phyloP scores from a whole-genome alignment of 2,113 vertebrate genomes.

The Oreochromis tanganicae region DNA sequence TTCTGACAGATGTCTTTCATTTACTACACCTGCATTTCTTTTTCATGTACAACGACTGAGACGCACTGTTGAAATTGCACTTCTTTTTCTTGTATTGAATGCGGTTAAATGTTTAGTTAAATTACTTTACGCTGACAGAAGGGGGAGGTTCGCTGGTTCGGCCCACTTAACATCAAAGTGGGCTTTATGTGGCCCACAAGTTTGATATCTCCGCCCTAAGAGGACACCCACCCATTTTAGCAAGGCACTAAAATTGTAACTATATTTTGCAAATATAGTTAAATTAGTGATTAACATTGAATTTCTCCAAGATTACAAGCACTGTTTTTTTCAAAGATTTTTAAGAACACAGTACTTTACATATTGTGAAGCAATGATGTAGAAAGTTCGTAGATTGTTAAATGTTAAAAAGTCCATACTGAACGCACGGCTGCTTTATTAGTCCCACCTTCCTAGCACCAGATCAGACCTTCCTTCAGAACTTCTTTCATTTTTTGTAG shows the following conservation, averaged over 20 bases:
- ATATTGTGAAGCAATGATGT: background rate
- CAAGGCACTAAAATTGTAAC: background rate
- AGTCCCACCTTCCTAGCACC: background rate
- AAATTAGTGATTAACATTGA: background rate
- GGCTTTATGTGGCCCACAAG: background rate
- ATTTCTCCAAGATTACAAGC: background rate
- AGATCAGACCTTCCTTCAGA: background rate
- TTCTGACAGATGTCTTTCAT: background rate
- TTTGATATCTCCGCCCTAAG: background rate
- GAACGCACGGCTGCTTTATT: background rate
- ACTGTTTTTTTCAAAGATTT: background rate
- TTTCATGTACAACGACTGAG: background rate
- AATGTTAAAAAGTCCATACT: background rate
- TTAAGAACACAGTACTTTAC: background rate
- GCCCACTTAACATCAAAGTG: background rate
- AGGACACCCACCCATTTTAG: background rate
- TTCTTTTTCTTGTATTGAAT: background rate
- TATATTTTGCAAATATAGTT: background rate
- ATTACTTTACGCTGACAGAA: background rate
- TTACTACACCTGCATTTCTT: background rate
- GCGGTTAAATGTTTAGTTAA: background rate
- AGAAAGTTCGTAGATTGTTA: background rate
- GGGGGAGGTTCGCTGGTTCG: background rate
- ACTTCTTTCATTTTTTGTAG: background rate
- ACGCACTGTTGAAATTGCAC: background rate